Percentiles rank a stretch among this genome's conserved stretches.
Evolutionary conservation across 2,888 invertebrate genomes (phyloP).

Genomic region (Rotaria sp.): DNA sequence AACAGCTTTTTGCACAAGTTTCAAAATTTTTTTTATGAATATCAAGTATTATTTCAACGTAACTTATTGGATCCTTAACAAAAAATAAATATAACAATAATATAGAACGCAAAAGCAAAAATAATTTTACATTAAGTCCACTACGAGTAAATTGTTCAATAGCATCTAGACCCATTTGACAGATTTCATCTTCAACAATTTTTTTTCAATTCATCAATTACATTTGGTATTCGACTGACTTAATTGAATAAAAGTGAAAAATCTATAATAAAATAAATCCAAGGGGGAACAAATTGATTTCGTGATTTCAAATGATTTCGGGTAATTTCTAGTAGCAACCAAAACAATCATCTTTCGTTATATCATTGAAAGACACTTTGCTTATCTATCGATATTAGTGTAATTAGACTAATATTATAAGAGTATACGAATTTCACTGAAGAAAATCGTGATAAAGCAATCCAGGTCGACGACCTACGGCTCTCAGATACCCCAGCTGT

Average conservation of each 20-base stretch:
- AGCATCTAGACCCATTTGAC: constrained; percentile 68
- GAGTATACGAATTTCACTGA: too few species aligned
- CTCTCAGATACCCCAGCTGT: too few species aligned
- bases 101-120: constrained; percentile 41
- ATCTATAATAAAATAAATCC: constrained; percentile 60
- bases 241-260: constrained; percentile 88
- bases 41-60: constrained; percentile 89
- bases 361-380: too few species aligned
- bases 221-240: constrained; percentile 82
- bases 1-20: constrained; percentile 83
- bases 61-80: constrained; percentile 82
- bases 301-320: too few species aligned
- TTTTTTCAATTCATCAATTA: constrained; percentile 76
- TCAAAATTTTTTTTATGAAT: constrained; percentile 95
- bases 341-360: too few species aligned
- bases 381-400: too few species aligned
- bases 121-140: constrained; percentile 68
- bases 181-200: constrained; percentile 84
- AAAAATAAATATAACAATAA: not conserved
- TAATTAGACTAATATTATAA: too few species aligned
- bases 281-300: too few species aligned
- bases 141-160: constrained; percentile 86
- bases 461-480: too few species aligned
- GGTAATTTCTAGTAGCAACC: too few species aligned
- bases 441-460: too few species aligned